These are phyloP conservation scores for Stictonetta naevosa DNA, from an alignment of 2,113 vertebrate species.

Conservation along the genomic window DNA sequence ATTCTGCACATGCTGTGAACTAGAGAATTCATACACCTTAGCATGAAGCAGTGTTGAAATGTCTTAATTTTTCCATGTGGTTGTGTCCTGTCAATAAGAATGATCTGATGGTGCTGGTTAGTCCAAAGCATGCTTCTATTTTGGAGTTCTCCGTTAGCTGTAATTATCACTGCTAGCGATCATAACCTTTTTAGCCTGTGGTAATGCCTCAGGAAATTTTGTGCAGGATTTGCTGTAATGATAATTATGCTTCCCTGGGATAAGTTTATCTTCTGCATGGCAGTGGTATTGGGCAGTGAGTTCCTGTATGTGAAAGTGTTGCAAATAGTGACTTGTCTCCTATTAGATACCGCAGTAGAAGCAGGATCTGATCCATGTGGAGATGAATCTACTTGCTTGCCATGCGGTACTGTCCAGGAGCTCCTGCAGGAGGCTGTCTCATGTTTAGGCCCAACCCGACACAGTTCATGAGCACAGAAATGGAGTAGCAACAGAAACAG, in stretches of 20 bases:
- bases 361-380: background rate
- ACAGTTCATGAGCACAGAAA: background rate
- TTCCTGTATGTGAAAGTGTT: background rate
- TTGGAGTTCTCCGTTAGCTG: background rate
- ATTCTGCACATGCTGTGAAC: background rate
- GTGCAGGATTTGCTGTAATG: background rate
- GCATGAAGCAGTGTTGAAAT: background rate
- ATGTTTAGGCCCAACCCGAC: background rate
- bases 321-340: background rate
- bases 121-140: background rate
- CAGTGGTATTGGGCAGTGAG: background rate
- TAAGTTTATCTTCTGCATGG: background rate
- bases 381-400: background rate
- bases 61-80: background rate
- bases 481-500: background rate
- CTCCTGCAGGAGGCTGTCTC: background rate
- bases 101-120: background rate
- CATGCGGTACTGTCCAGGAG: no score
- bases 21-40: background rate
- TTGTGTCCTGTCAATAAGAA: background rate
- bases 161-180: constrained; percentile 5
- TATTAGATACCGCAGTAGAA: background rate
- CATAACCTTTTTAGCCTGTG: background rate
- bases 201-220: constrained; percentile 9
- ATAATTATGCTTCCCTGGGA: background rate